These are phyloP conservation scores for Thripadectes ignobilis DNA, from an alignment of 2,797 vertebrate genomes.

Conservation along the genomic window DNA sequence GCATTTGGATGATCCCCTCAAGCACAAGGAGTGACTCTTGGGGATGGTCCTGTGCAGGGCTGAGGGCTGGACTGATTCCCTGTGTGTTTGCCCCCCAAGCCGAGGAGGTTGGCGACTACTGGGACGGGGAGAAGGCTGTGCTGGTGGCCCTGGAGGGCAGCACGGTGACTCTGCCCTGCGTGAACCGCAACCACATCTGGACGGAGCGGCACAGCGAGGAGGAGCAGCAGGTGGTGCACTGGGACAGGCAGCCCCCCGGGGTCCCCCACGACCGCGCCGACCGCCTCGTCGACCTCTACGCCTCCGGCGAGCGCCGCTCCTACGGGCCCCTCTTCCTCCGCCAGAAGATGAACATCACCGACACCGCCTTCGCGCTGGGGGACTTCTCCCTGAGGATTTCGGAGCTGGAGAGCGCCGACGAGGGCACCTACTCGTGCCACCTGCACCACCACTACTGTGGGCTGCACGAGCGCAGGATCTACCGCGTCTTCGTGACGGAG, in stretches of 20 bases:
- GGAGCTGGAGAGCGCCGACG: conserved; percentile 80
- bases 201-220: conserved; percentile 87
- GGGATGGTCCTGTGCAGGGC: background rate
- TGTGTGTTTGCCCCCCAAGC: conserved; percentile 58
- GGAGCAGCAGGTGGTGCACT: conserved; percentile 95
- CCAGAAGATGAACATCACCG: conserved; percentile 84
- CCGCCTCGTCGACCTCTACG: conserved; percentile 92
- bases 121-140: conserved; percentile 90
- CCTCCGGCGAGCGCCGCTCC: conserved; percentile 88
- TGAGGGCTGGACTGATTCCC: background rate
- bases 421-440: conserved; percentile 93
- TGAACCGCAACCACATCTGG: conserved; percentile 89
- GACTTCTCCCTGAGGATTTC: conserved; percentile 91
- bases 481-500: conserved; percentile 80
- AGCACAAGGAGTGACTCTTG: background rate
- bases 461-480: conserved; percentile 90
- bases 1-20: background rate
- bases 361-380: conserved; percentile 84
- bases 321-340: conserved; percentile 84
- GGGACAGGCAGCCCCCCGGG: conserved; percentile 93
- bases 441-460: conserved; percentile 98
- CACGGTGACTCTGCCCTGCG: conserved; percentile 85
- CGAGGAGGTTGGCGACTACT: conserved; percentile 80
- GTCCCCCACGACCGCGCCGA: conserved; percentile 90
- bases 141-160: conserved; percentile 82